phyloP scores from a whole-genome alignment of 1,140 invertebrate species.

The Papilio helenus region DNA sequence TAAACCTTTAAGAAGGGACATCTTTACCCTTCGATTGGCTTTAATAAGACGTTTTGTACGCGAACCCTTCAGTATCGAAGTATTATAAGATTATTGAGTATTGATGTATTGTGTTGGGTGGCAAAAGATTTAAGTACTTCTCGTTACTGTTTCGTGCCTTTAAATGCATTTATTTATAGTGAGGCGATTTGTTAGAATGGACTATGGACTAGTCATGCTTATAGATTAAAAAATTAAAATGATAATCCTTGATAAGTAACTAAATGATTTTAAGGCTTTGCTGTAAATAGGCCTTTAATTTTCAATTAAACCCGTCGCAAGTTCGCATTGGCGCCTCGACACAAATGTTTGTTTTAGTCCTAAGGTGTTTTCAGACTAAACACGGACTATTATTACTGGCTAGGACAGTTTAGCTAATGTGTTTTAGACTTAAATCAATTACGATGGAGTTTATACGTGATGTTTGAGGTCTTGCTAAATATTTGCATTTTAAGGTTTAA shows the following conservation, averaged over 20 bases:
- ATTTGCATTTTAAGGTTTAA: conserved; percentile 13
- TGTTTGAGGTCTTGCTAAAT: not conserved
- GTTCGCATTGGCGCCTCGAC: conserved; percentile 30
- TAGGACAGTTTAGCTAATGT: conserved; percentile 40
- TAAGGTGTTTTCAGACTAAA: conserved; percentile 61
- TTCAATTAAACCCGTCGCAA: conserved; percentile 58
- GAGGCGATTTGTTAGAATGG: conserved; percentile 36
- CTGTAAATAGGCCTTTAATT: too few relatives aligned
- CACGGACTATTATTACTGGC: conserved; percentile 43
- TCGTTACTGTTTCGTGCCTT: conserved; percentile 56
- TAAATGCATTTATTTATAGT: conserved; percentile 52
- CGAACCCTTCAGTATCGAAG: conserved; percentile 38
- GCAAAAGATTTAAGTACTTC: conserved; percentile 71
- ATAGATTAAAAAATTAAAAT: too few relatives aligned
- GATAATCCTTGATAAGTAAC: too few relatives aligned
- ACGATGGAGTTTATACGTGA: conserved; percentile 21
- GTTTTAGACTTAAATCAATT: conserved; percentile 40
- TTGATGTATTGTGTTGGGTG: conserved; percentile 75
- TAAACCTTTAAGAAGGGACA: conserved; percentile 46
- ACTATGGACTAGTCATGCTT: not conserved
- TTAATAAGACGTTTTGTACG: conserved; percentile 47
- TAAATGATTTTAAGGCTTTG: too few relatives aligned
- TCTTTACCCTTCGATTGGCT: conserved; percentile 58
- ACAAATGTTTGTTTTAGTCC: conserved; percentile 45
- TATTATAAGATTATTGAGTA: conserved; percentile 80